These are phyloP conservation scores for Pseudorhiza aurosa DNA, from an alignment of 30 jellyfish, hydroid and myxozoan species.

Conservation along the genomic window DNA sequence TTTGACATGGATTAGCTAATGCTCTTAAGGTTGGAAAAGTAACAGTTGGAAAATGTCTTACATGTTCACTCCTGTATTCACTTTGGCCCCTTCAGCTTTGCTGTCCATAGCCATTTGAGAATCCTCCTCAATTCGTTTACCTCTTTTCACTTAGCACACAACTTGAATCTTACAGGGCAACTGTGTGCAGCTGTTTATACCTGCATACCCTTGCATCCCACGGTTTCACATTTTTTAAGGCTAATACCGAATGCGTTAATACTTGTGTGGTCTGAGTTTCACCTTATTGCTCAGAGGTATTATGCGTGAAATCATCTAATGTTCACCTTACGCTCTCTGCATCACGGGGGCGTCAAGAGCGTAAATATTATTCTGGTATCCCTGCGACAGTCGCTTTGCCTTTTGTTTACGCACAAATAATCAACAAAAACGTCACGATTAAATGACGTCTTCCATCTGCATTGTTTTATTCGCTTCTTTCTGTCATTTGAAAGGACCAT, in stretches of 20 bases:
- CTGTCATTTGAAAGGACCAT: background rate
- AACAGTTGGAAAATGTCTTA: too few species aligned
- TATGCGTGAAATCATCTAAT: background rate
- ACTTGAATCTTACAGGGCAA: background rate
- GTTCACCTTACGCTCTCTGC: background rate
- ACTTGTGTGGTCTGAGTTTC: background rate
- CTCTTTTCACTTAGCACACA: background rate
- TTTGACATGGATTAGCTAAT: too few species aligned
- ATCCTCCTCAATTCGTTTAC: background rate
- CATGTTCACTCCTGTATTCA: too few species aligned
- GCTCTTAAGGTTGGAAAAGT: too few species aligned
- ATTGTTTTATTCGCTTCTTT: background rate
- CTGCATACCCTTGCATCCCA: background rate
- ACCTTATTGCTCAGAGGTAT: background rate
- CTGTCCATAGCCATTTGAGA: too few species aligned
- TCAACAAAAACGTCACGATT: background rate
- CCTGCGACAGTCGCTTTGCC: slow-evolving; percentile 22
- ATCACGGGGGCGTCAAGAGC: slow-evolving; percentile 19
- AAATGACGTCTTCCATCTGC: background rate
- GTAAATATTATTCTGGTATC: slow-evolving; percentile 38
- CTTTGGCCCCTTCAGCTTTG: too few species aligned
- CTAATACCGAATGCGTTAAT: background rate
- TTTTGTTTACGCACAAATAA: slow-evolving; percentile 1
- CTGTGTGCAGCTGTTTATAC: background rate
- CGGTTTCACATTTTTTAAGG: background rate